A percentile compares a stretch with the other conserved stretches of the same genome.
Conservation (phyloP, 2,888 invertebrate genomes). For the Drosophila rubida region DNA sequence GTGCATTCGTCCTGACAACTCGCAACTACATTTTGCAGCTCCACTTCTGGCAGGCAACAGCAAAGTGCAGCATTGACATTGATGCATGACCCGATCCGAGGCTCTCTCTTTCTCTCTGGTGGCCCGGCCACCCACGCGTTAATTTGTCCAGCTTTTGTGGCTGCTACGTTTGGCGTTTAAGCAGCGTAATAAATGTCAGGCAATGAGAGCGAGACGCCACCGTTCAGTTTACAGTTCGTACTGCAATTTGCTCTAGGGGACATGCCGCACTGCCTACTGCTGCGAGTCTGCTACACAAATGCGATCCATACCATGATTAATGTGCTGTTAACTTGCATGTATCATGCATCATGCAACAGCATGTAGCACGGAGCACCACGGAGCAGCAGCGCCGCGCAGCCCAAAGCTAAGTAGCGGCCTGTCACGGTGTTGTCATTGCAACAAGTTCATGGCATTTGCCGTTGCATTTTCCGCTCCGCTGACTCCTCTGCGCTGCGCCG, state of each 20-base stretch:
- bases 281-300: conserved; percentile 12
- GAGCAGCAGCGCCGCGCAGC: conserved; percentile 31
- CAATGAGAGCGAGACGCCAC: conserved; percentile 46
- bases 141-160: conserved; percentile 72
- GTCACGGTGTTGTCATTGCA: conserved; percentile 64
- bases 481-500: conserved; percentile 51
- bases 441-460: conserved; percentile 72
- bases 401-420: conserved; percentile 57
- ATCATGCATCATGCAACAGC: conserved; percentile 51
- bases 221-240: conserved; percentile 4
- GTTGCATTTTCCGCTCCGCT: conserved; percentile 64
- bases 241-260: conserved; percentile 25
- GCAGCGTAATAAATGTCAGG: conserved; percentile 73
- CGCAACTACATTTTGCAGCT: conserved; percentile 50
- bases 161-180: conserved; percentile 49
- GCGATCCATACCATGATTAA: conserved; percentile 69
- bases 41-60: conserved; percentile 8
- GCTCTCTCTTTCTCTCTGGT: not conserved
- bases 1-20: not conserved
- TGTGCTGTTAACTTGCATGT: conserved; percentile 63
- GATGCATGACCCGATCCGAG: conserved; percentile 64
- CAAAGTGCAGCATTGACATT: conserved; percentile 58
- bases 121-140: conserved; percentile 63
- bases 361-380: conserved; percentile 41
- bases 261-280: conserved; percentile 13